Evolutionary conservation across 1,140 invertebrate genomes (phyloP).

Genomic region (Bombus soroeensis): DNA sequence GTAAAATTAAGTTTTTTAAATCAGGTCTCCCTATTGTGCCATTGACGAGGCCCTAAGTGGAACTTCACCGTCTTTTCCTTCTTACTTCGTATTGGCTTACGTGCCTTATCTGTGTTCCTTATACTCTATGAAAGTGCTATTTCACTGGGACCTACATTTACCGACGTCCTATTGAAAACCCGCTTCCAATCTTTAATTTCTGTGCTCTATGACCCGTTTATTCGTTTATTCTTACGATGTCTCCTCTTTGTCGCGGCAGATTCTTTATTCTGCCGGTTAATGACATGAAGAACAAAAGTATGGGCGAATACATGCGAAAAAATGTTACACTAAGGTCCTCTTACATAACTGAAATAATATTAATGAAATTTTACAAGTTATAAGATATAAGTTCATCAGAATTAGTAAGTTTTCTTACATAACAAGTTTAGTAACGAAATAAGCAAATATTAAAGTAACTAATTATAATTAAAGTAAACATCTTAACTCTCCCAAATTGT

Average conservation of each 20-base stretch:
- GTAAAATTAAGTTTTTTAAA: constrained; percentile 36
- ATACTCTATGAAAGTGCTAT: constrained; percentile 14
- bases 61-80: neutral
- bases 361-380: neutral
- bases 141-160: constrained; percentile 44
- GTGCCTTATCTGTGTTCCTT: constrained; percentile 40
- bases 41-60: constrained; percentile 3
- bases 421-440: neutral
- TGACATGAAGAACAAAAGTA: neutral
- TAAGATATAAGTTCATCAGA: too few species aligned
- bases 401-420: neutral
- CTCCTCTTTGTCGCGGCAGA: neutral
- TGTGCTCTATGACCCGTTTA: constrained; percentile 27
- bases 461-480: neutral
- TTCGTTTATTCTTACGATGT: neutral
- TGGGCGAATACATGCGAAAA: neutral
- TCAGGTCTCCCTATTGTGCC: neutral
- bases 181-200: constrained; percentile 19
- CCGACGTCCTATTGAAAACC: neutral
- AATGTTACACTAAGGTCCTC: neutral
- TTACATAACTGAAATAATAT: neutral
- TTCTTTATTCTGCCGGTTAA: neutral
- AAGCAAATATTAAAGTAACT: neutral
- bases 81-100: constrained; percentile 39
- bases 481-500: neutral